Evolutionary conservation across 2,888 invertebrate species (phyloP).

Genomic region (Andrena marginata): DNA sequence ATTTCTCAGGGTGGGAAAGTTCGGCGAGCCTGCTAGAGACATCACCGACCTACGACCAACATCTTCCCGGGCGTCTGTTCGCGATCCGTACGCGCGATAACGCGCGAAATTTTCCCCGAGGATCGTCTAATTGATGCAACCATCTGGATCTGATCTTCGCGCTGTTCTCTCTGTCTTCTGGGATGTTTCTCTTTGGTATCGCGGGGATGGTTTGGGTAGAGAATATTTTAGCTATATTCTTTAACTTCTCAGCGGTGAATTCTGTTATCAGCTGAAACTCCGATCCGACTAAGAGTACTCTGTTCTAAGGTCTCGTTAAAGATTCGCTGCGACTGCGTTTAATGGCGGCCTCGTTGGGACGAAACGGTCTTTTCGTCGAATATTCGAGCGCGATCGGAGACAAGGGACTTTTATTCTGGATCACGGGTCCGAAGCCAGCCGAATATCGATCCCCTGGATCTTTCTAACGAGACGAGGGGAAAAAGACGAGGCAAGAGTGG

Average conservation of each 20-base stretch:
- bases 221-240: too few relatives aligned
- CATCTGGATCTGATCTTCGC: not conserved
- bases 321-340: too few relatives aligned
- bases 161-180: not conserved
- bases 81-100: slow-evolving; percentile 53
- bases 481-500: slow-evolving; percentile 32
- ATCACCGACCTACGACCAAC: slow-evolving; percentile 54
- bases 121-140: slow-evolving; percentile 26
- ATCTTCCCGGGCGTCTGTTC: slow-evolving; percentile 44
- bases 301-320: too few relatives aligned
- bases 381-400: slow-evolving; percentile 45
- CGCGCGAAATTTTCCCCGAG: slow-evolving; percentile 23
- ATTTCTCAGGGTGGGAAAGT: slow-evolving; percentile 64
- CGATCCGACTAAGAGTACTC: too few relatives aligned
- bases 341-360: not conserved
- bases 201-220: not conserved
- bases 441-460: slow-evolving; percentile 58
- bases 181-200: not conserved
- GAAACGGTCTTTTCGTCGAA: slow-evolving; percentile 42
- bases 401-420: slow-evolving; percentile 45
- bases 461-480: slow-evolving; percentile 57
- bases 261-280: too few relatives aligned
- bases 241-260: too few relatives aligned
- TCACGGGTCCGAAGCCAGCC: slow-evolving; percentile 15
- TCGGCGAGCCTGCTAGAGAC: slow-evolving; percentile 61